Evolutionary conservation across 2,888 invertebrate species (phyloP).

Genomic region (Clistopyga incitator): DNA sequence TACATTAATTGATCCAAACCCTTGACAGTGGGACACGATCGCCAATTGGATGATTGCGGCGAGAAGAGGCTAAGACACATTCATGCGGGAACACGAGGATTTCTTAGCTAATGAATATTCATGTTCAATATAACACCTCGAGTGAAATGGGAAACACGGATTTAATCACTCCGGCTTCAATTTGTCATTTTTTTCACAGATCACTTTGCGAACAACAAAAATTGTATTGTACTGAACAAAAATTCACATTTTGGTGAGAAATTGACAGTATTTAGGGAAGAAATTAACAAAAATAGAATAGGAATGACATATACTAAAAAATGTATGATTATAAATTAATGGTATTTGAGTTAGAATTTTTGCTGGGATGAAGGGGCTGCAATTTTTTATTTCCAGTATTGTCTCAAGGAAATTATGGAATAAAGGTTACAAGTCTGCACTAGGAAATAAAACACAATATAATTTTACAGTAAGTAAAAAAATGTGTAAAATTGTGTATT

Average conservation of each 20-base stretch:
- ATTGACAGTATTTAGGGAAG: too few species aligned
- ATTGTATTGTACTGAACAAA: too few species aligned
- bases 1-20: conserved; percentile 41
- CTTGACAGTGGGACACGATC: conserved; percentile 1
- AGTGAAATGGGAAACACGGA: neutral
- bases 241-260: too few species aligned
- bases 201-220: too few species aligned
- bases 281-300: neutral
- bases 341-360: neutral
- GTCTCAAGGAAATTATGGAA: too few species aligned
- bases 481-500: neutral
- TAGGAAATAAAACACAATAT: neutral
- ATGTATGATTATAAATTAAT: too few species aligned
- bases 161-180: neutral
- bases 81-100: neutral
- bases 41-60: conserved; percentile 30
- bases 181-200: neutral
- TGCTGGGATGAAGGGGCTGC: too few species aligned
- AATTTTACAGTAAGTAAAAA: too few species aligned
- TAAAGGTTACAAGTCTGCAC: neutral
- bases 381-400: too few species aligned
- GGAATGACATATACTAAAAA: too few species aligned
- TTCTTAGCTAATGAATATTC: neutral
- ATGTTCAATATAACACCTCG: neutral
- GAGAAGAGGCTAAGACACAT: neutral